Conservation (phyloP, 2,113 vertebrate genomes). For the Pampusana beccarii region DNA sequence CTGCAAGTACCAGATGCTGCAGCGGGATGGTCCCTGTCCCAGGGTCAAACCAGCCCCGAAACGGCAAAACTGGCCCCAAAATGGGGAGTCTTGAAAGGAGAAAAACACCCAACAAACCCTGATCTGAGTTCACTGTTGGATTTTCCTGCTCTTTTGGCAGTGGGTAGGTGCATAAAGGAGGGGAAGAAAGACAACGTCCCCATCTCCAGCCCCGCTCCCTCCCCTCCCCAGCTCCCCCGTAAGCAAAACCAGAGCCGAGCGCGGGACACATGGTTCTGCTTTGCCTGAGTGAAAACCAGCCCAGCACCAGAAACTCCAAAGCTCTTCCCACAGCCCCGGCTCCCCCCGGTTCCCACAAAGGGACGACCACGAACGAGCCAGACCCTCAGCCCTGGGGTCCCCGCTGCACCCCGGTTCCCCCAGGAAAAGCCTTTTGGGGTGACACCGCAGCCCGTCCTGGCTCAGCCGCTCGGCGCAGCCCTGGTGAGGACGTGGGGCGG, state of each 20-base stretch:
- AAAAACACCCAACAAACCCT: neutral
- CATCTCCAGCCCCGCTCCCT: neutral
- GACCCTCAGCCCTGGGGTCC: neutral
- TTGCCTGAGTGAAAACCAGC: neutral
- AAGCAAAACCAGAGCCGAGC: neutral
- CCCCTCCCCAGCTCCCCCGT: neutral
- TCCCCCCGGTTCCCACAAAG: rapidly evolving
- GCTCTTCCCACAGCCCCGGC: neutral
- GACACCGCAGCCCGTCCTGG: neutral
- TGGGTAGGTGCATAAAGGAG: neutral
- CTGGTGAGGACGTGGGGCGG: rapidly evolving
- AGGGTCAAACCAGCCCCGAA: neutral
- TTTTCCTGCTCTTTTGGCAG: neutral
- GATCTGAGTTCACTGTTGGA: neutral
- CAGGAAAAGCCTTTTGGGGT: neutral
- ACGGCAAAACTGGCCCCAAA: neutral
- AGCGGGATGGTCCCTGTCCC: rapidly evolving
- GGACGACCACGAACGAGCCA: neutral
- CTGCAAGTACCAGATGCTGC: neutral
- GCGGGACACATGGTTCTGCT: slow-evolving; percentile 7
- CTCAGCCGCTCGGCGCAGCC: rapidly evolving
- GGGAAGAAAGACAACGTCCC: neutral
- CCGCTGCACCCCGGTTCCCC: rapidly evolving
- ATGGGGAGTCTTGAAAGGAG: rapidly evolving
- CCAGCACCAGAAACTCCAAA: neutral